Conservation (phyloP, 2,113 vertebrate genomes). For the Mobula hypostoma region DNA sequence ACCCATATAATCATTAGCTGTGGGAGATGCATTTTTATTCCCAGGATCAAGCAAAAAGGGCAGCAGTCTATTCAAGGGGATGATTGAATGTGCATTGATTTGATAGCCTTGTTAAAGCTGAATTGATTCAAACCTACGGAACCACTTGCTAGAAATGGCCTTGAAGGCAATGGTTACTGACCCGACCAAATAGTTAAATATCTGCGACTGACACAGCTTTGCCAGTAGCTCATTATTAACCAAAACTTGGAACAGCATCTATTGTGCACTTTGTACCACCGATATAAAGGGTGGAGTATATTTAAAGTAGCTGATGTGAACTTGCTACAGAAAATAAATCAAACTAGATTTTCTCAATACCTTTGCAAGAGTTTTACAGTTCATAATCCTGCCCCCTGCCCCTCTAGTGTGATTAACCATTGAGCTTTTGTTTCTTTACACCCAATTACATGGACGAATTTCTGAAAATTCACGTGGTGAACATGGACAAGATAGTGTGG, state of each 20-base stretch:
- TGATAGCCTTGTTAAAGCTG: not conserved
- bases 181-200: not conserved
- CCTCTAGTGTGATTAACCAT: not conserved
- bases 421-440: not conserved
- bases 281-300: not conserved
- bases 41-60: not conserved
- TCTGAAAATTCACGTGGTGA: not conserved
- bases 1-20: not conserved
- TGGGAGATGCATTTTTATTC: not conserved
- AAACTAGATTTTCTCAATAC: not conserved
- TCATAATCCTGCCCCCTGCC: not conserved
- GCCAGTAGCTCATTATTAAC: not conserved
- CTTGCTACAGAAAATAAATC: not conserved
- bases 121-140: not conserved
- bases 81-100: not conserved
- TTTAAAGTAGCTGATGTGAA: not conserved
- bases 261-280: not conserved
- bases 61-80: not conserved
- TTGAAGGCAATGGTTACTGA: not conserved
- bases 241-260: not conserved
- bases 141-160: not conserved
- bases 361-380: not conserved
- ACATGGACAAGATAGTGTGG: not conserved
- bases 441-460: not conserved
- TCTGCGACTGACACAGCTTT: no score